Conservation (phyloP, 2,797 vertebrate species). For the Sebastes cheni region DNA sequence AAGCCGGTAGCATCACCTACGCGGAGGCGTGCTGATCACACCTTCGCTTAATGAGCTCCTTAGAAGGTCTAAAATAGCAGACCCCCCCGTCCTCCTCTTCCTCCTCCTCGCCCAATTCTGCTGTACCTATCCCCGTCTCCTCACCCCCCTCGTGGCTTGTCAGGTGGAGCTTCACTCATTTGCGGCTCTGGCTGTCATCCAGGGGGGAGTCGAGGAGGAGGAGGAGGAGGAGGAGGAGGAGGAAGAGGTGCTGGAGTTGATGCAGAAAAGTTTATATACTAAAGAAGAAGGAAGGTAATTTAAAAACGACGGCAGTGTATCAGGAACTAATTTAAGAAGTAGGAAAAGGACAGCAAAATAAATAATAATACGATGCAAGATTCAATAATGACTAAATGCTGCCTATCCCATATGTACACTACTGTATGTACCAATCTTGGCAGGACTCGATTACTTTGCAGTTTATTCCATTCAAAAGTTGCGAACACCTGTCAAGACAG, state of each 20-base stretch:
- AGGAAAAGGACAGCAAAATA: not conserved
- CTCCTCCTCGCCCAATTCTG: not conserved
- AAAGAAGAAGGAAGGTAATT: not conserved
- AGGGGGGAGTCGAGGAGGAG: slow-evolving; percentile 27
- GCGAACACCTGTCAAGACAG: not conserved
- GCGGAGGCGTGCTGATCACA: slow-evolving; percentile 84
- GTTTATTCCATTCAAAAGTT: not conserved
- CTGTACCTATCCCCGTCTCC: slow-evolving; percentile 37
- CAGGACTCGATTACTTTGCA: not conserved
- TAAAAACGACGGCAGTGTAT: not conserved
- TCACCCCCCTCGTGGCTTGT: slow-evolving; percentile 58
- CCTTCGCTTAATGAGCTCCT: slow-evolving; percentile 89
- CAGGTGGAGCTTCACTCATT: slow-evolving; percentile 86
- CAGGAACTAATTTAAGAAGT: not conserved
- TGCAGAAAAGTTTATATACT: slow-evolving; percentile 12
- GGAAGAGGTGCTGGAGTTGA: slow-evolving; percentile 5
- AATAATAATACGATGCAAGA: too few relatives aligned
- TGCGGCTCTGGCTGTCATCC: slow-evolving; percentile 71
- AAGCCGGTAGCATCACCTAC: slow-evolving; percentile 72
- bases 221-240: slow-evolving; percentile 12
- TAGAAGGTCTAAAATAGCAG: slow-evolving; percentile 85
- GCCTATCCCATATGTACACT: not conserved
- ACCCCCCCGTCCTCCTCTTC: slow-evolving; percentile 2
- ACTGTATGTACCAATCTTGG: too few relatives aligned
- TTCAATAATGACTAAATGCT: not conserved